phyloP scores from a whole-genome alignment of 2,797 vertebrate genomes.

The Borostomias antarcticus region DNA sequence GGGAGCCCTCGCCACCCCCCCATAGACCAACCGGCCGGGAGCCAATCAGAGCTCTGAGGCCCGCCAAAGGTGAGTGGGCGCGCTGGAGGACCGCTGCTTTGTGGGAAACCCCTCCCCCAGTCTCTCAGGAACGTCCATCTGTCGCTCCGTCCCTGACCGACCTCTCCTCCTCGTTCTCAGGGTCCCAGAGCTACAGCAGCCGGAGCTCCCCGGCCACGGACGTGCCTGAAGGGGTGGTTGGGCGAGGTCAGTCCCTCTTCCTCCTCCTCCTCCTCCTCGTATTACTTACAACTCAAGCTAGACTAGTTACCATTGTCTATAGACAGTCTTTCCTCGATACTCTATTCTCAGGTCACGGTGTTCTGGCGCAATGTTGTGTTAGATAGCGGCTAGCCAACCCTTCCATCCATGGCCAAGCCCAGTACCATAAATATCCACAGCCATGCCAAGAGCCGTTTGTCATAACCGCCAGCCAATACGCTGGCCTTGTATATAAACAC shows the following conservation, averaged over 20 bases:
- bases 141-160: background rate
- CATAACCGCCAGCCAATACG: background rate
- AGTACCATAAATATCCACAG: background rate
- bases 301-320: background rate
- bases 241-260: conserved; percentile 79
- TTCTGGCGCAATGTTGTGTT: conserved; percentile 6
- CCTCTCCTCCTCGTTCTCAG: conserved; percentile 41
- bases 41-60: conserved; percentile 72
- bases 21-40: conserved; percentile 70
- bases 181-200: conserved; percentile 55
- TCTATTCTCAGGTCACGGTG: conserved; percentile 1
- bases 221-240: conserved; percentile 82
- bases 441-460: background rate
- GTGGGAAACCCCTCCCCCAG: background rate
- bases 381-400: conserved; percentile 17
- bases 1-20: conserved; percentile 51
- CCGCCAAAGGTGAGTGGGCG: conserved; percentile 78
- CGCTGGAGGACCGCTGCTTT: too few relatives aligned
- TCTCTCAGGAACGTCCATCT: background rate
- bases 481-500: background rate
- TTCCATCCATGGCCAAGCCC: background rate
- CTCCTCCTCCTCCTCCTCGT: background rate
- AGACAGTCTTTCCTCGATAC: conserved; percentile 16
- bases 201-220: conserved; percentile 63
- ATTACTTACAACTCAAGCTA: background rate